These are phyloP conservation scores for Brachyalestes nurse DNA, from an alignment of 2,797 vertebrate genomes.

Conservation along the genomic window DNA sequence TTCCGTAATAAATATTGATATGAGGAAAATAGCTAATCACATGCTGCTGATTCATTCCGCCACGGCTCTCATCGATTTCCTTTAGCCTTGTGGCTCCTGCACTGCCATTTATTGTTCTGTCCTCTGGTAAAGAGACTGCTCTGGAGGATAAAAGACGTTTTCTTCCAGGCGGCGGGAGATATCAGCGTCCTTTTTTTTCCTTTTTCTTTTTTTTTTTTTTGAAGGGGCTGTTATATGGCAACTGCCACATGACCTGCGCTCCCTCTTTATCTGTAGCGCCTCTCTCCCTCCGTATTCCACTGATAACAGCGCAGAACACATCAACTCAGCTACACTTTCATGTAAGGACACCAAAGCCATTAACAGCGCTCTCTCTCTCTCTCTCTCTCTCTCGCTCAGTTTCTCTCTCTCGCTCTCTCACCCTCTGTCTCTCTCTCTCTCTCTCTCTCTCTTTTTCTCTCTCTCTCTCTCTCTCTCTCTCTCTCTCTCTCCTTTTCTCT, in stretches of 20 bases:
- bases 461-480: background rate
- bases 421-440: constrained; percentile 17
- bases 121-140: constrained; percentile 12
- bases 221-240: constrained; percentile 21
- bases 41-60: constrained; percentile 65
- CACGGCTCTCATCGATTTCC: constrained; percentile 68
- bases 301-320: constrained; percentile 44
- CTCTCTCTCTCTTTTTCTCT: background rate
- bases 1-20: constrained; percentile 63
- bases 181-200: background rate
- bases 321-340: constrained; percentile 23
- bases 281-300: constrained; percentile 19
- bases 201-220: constrained; percentile 20
- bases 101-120: constrained; percentile 19
- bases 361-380: constrained; percentile 16
- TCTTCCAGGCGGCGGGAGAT: constrained; percentile 16
- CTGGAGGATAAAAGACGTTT: constrained; percentile 22
- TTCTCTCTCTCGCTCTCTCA: constrained; percentile 14
- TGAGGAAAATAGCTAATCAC: constrained; percentile 59
- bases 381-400: background rate
- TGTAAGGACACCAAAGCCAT: constrained; percentile 14
- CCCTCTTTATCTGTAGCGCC: constrained; percentile 29
- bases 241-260: constrained; percentile 30
- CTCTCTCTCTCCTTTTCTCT: no score
- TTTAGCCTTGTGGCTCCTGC: constrained; percentile 38